Percentiles rank a stretch among this genome's conserved stretches.
phyloP scores from a whole-genome alignment of 2,113 vertebrate species.

The Trinectes maculatus region DNA sequence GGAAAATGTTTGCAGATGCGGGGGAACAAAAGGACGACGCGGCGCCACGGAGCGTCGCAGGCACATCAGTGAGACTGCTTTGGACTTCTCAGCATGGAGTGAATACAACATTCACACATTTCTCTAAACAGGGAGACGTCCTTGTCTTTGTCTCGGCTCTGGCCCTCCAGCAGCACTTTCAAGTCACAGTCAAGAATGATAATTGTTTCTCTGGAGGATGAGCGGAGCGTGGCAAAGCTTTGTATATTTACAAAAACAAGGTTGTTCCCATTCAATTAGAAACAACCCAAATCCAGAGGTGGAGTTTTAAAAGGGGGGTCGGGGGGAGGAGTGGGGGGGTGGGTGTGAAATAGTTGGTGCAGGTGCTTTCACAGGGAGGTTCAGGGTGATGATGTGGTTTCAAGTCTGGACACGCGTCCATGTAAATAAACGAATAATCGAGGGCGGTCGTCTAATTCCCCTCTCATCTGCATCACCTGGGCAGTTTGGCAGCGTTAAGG shows the following conservation, averaged over 20 bases:
- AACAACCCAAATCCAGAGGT: slow-evolving; percentile 36
- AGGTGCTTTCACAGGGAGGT: slow-evolving; percentile 50
- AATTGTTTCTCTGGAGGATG: slow-evolving; percentile 68
- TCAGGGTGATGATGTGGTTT: slow-evolving; percentile 49
- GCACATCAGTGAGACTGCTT: slow-evolving; percentile 45
- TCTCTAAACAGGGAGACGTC: slow-evolving; percentile 55
- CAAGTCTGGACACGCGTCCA: slow-evolving; percentile 54
- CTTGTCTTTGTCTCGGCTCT: slow-evolving; percentile 51
- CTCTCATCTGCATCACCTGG: background rate
- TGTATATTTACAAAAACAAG: too few species aligned
- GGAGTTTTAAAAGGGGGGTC: slow-evolving; percentile 23
- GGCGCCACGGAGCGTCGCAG: slow-evolving; percentile 11
- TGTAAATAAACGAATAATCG: slow-evolving; percentile 66
- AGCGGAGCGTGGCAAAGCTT: slow-evolving; percentile 19
- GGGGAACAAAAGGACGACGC: slow-evolving; percentile 41
- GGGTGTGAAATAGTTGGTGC: slow-evolving; percentile 28
- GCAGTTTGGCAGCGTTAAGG: too few species aligned
- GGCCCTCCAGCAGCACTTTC: slow-evolving; percentile 63
- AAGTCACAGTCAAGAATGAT: slow-evolving; percentile 64
- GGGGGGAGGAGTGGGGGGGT: background rate
- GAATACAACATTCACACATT: slow-evolving; percentile 62
- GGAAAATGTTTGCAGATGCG: slow-evolving; percentile 67
- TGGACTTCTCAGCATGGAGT: slow-evolving; percentile 57
- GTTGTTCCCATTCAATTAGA: slow-evolving; percentile 45
- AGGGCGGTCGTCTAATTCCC: slow-evolving; percentile 52